Base-by-base conservation (phyloP, 2,888 invertebrate species). In the Ennomos erosarius region DNA sequence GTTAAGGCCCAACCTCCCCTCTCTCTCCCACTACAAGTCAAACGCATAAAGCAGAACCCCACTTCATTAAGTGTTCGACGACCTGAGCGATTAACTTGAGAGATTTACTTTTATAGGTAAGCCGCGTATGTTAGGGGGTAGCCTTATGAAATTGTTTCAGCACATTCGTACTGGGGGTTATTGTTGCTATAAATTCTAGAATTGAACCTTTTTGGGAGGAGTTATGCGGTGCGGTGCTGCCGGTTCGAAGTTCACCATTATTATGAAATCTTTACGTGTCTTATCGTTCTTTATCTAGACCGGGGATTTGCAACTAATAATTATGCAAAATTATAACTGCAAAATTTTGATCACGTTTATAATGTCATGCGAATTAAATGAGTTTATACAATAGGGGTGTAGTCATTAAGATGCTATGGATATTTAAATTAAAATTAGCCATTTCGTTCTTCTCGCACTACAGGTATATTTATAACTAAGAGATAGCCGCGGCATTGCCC, bases 1-100 rank as follows among this genome's bases (percentile, higher is more conserved):
- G 64, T 64, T 70, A 59, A 65, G 59, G 33, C 65, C 63, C 57
- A 61, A 44, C 57, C 46, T 49, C 67, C 61, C 51, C 47, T 59
- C 61, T 66, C 64, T 52, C 60, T 62, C 64, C 62, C 54, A 68
- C 68, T 71, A 67, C 65, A 67, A 74, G 65, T 65, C 68, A 59
- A 64, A 70, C 65, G 64, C 69, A 77, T 74, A 75, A 76, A 76
- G 59, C 69, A 68, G 71, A 65, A 70, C 73, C 78, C 76, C 70
- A 74, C 78, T 82, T 82, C 82, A 81, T 82, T 81, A 79, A 75
- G 71, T 76, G 78, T 82, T 76, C 81, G 78, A 78, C 78, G 79
- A 79, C 71, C 79, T 74, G 65, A 70, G 69, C 76, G 74, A 80
- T 79, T 76, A 79, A 81, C 68, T 76, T 64, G 58, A 65, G 65